phyloP scores from a whole-genome alignment of 2,113 vertebrate genomes.

The Odocoileus virginianus region DNA sequence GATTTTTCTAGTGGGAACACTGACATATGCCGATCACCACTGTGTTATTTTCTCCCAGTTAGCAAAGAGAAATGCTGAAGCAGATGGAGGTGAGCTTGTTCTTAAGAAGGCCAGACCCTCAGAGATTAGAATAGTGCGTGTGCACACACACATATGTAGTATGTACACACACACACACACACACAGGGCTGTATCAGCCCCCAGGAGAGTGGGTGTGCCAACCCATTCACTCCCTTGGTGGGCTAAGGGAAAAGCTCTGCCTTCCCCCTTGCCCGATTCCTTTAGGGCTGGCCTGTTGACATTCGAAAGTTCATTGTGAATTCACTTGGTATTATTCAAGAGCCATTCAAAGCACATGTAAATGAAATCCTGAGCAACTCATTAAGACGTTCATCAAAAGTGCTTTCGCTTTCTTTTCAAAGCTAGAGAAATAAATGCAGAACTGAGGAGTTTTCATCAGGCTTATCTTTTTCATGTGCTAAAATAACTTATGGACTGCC shows the following conservation, averaged over 20 bases:
- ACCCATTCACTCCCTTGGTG: background rate
- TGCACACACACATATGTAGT: too few species aligned
- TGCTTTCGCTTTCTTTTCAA: background rate
- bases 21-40: background rate
- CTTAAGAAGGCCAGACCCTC: too few species aligned
- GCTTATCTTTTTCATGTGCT: background rate
- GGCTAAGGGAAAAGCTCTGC: too few species aligned
- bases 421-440: background rate
- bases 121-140: accelerated
- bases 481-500: background rate
- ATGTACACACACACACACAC: background rate
- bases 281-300: background rate
- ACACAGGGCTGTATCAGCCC: accelerated
- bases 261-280: background rate
- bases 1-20: background rate
- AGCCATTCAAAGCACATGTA: background rate
- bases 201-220: accelerated
- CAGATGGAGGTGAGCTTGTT: background rate
- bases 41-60: background rate
- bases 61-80: background rate
- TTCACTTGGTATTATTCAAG: background rate
- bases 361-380: background rate
- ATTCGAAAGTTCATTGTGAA: background rate
- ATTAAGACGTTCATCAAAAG: background rate
- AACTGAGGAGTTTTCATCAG: background rate